Conservation (phyloP, 2,888 invertebrate species). For the Mechanitis mazaeus region DNA sequence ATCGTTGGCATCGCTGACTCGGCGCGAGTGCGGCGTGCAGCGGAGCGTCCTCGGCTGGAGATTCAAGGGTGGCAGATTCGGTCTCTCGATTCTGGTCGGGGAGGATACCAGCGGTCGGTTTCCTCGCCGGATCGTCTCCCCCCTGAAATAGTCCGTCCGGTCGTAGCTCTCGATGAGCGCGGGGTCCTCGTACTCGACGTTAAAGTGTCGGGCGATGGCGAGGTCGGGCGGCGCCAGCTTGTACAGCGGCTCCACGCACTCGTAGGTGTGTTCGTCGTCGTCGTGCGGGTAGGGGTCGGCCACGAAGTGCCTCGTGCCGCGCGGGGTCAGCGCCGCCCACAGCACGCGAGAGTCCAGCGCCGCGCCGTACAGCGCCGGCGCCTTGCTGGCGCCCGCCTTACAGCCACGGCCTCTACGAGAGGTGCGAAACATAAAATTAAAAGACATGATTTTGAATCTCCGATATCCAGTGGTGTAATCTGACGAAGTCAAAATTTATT, state of each 20-base stretch:
- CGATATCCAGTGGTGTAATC: background rate
- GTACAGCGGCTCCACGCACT: slow-evolving; percentile 80
- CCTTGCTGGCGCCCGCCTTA: slow-evolving; percentile 67
- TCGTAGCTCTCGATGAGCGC: slow-evolving; percentile 84
- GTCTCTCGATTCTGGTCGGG: slow-evolving; percentile 88
- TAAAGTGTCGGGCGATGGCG: slow-evolving; percentile 84
- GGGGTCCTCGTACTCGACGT: slow-evolving; percentile 88
- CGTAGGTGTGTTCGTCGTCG: slow-evolving; percentile 82
- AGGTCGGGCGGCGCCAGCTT: slow-evolving; percentile 68
- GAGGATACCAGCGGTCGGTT: slow-evolving; percentile 84
- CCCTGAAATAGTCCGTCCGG: slow-evolving; percentile 65
- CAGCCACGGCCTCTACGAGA: slow-evolving; percentile 32
- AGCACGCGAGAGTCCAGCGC: slow-evolving; percentile 82
- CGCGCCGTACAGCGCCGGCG: slow-evolving; percentile 64
- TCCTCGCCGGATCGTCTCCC: slow-evolving; percentile 68
- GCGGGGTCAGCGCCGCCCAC: slow-evolving; percentile 90
- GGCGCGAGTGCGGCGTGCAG: slow-evolving; percentile 66
- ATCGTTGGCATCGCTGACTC: slow-evolving; percentile 69
- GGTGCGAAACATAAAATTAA: background rate
- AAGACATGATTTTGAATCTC: background rate
- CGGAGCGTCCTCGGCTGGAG: slow-evolving; percentile 75
- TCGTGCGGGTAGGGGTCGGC: slow-evolving; percentile 80
- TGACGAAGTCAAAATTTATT: background rate
- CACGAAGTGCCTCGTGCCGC: slow-evolving; percentile 87
- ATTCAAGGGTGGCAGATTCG: slow-evolving; percentile 87